A percentile compares a stretch with the other conserved stretches of the same genome.
These are phyloP conservation scores for Anoplopoma fimbria DNA, from an alignment of 2,113 vertebrate genomes.

Conservation along the genomic window DNA sequence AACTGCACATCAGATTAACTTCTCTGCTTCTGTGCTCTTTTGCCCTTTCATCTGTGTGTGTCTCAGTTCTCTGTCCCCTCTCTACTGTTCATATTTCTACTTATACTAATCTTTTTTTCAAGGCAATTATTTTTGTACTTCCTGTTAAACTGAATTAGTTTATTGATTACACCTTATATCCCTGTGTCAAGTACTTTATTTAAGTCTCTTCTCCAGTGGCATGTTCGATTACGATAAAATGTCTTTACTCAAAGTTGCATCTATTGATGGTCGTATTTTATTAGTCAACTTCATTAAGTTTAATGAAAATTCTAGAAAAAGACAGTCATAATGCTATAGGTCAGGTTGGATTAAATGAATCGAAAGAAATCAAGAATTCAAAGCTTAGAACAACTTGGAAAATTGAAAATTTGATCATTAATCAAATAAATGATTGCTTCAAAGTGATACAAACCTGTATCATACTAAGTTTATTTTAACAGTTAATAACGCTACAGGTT, in stretches of 20 bases:
- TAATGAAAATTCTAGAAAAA: background rate
- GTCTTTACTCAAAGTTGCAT: background rate
- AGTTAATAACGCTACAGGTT: background rate
- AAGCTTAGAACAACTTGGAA: background rate
- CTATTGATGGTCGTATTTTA: background rate
- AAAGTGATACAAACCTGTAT: background rate
- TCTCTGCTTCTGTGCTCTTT: conserved; percentile 6
- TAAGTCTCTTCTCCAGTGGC: background rate
- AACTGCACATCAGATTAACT: conserved; percentile 1
- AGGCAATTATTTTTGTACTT: background rate
- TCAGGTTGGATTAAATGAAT: background rate
- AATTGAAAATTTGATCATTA: background rate
- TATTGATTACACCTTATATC: background rate
- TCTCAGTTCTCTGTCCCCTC: background rate
- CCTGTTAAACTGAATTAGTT: background rate
- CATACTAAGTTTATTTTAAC: background rate
- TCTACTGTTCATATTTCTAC: background rate
- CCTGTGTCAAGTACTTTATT: background rate
- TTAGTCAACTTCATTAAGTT: background rate
- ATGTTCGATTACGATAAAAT: background rate
- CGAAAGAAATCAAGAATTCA: background rate
- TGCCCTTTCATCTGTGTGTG: conserved; percentile 5
- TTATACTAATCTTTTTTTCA: background rate
- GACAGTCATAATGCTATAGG: background rate
- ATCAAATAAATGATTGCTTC: background rate